phyloP scores from a whole-genome alignment of 2,113 vertebrate species.

The Gopherus flavomarginatus region DNA sequence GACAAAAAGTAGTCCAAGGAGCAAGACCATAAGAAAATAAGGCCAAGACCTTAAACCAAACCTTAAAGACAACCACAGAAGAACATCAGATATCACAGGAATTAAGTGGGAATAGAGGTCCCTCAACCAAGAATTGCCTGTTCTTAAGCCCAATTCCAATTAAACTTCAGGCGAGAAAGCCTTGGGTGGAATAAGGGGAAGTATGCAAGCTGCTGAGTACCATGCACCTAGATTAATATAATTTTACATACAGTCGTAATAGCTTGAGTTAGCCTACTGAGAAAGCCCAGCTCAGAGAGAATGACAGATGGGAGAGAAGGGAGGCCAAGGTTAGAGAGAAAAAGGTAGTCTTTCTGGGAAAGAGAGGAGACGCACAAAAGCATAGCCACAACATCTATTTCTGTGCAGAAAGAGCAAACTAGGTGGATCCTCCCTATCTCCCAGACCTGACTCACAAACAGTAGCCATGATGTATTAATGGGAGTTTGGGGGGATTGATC shows the following conservation, averaged over 20 bases:
- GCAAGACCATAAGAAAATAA: not conserved
- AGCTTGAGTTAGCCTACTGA: not conserved
- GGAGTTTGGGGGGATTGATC: not conserved
- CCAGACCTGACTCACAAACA: not conserved
- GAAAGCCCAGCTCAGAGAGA: not conserved
- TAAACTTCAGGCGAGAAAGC: not conserved
- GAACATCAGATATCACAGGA: not conserved
- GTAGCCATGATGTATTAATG: not conserved
- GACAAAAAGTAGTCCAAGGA: not conserved
- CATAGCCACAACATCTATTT: not conserved
- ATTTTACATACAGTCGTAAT: not conserved
- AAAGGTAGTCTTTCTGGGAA: accelerated
- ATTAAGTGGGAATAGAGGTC: not conserved
- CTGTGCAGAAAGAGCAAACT: not conserved
- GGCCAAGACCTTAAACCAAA: not conserved
- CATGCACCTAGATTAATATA: not conserved
- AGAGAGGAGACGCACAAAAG: not conserved
- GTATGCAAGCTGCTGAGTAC: not conserved
- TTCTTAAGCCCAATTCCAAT: not conserved
- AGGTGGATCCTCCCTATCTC: not conserved
- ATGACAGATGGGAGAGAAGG: not conserved
- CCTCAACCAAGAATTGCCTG: not conserved
- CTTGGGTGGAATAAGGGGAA: not conserved
- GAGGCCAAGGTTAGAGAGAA: not conserved
- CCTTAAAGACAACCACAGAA: not conserved